A percentile compares a stretch with the other conserved stretches of the same genome.
Conservation (phyloP, 2,888 invertebrate species). For the Apomyelois bistriatella region DNA sequence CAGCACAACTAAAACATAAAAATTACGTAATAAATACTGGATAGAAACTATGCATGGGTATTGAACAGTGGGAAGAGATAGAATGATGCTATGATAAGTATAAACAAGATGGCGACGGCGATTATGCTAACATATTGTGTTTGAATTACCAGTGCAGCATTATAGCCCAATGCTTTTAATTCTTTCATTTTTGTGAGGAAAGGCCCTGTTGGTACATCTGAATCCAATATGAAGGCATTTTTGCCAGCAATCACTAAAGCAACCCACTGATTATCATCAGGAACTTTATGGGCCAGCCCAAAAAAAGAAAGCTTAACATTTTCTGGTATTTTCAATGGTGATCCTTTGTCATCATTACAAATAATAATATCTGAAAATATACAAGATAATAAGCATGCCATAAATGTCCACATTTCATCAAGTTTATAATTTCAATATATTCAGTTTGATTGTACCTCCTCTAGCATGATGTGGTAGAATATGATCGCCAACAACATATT, state of each 20-base stretch:
- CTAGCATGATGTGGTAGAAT: conserved; percentile 84
- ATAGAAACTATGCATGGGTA: too few species aligned
- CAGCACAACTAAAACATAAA: too few species aligned
- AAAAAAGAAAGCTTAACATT: conserved; percentile 70
- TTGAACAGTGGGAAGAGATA: too few species aligned
- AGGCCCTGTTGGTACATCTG: conserved; percentile 75
- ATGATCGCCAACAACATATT: conserved; percentile 75
- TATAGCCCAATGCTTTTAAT: conserved; percentile 80
- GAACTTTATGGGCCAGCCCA: conserved; percentile 57
- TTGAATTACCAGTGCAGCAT: conserved; percentile 72
- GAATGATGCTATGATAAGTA: too few species aligned
- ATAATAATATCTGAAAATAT: conserved; percentile 78
- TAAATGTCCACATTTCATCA: too few species aligned
- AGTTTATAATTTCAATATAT: too few species aligned
- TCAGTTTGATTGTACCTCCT: conserved; percentile 62
- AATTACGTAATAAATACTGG: too few species aligned
- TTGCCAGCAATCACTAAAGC: conserved; percentile 81
- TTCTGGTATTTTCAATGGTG: conserved; percentile 64
- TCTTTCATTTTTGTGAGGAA: conserved; percentile 82
- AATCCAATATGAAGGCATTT: conserved; percentile 79
- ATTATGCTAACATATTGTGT: too few species aligned
- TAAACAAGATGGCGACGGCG: too few species aligned
- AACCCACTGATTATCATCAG: conserved; percentile 70
- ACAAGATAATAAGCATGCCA: too few species aligned
- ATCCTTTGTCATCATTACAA: conserved; percentile 75